Evolutionary conservation across 1,140 invertebrate species (phyloP).

Genomic region (Psilanteris sp.): DNA sequence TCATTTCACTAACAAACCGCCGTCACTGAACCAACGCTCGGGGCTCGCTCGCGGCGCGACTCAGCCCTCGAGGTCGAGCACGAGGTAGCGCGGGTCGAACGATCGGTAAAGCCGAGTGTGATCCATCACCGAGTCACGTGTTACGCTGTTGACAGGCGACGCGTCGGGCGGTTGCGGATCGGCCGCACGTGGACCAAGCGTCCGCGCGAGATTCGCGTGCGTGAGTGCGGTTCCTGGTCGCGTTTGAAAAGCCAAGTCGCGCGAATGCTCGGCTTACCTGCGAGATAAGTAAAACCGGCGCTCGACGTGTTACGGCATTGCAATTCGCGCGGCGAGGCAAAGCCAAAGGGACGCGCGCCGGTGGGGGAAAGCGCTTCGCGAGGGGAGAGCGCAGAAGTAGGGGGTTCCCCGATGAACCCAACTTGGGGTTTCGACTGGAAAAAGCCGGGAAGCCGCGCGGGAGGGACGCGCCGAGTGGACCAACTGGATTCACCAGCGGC

Average conservation of each 20-base stretch:
- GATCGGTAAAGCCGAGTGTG: slow-evolving; percentile 38
- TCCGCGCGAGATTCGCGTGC: slow-evolving; percentile 47
- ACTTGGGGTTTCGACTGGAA: slow-evolving; percentile 48
- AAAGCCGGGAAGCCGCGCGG: slow-evolving; percentile 34
- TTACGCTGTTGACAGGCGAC: neutral
- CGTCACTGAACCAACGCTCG: neutral
- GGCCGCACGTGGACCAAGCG: slow-evolving; percentile 35
- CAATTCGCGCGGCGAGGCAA: slow-evolving; percentile 68
- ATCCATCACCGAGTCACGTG: slow-evolving; percentile 41
- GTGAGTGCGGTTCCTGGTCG: slow-evolving; percentile 6
- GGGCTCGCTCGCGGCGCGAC: neutral
- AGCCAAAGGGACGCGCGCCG: slow-evolving; percentile 37
- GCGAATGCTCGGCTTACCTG: slow-evolving; percentile 72
- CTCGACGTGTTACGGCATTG: slow-evolving; percentile 78
- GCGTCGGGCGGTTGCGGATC: too few relatives aligned
- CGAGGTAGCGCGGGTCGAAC: slow-evolving; percentile 11
- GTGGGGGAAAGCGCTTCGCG: slow-evolving; percentile 35
- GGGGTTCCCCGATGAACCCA: slow-evolving; percentile 40
- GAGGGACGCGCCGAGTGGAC: slow-evolving; percentile 77
- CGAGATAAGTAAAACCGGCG: slow-evolving; percentile 79
- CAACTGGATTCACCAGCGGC: slow-evolving; percentile 79
- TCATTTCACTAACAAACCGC: slow-evolving; percentile 24
- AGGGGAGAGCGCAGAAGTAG: slow-evolving; percentile 39
- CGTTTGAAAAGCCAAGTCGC: slow-evolving; percentile 42
- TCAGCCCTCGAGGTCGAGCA: slow-evolving; percentile 29